phyloP scores from a whole-genome alignment of 2,888 invertebrate species.

The Brenthis hecate region DNA sequence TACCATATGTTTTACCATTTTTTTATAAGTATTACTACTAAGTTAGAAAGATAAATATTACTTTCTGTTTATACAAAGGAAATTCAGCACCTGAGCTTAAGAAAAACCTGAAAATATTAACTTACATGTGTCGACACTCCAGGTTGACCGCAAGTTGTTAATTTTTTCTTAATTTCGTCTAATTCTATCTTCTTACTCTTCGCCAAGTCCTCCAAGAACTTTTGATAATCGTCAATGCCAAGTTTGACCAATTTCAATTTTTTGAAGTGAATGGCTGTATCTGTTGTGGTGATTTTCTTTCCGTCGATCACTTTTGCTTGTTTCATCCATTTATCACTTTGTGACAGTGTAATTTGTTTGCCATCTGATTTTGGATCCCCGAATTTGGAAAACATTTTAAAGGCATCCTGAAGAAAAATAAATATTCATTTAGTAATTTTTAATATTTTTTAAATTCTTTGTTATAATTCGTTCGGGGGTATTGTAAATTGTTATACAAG shows the following conservation, averaged over 20 bases:
- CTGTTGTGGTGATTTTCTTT: slow-evolving; percentile 93
- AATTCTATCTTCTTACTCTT: slow-evolving; percentile 91
- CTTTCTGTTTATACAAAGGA: too few relatives aligned
- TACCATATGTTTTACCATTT: too few relatives aligned
- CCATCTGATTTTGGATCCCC: slow-evolving; percentile 94
- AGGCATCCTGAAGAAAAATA: slow-evolving; percentile 83
- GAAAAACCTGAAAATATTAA: slow-evolving; percentile 25
- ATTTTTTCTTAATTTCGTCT: slow-evolving; percentile 89
- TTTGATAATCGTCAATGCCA: slow-evolving; percentile 89
- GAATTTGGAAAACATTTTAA: slow-evolving; percentile 92
- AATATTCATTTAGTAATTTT: background rate
- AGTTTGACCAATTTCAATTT: slow-evolving; percentile 92
- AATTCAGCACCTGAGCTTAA: background rate
- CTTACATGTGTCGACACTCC: slow-evolving; percentile 80
- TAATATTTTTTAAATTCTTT: background rate
- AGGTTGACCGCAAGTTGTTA: slow-evolving; percentile 91
- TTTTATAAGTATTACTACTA: too few relatives aligned
- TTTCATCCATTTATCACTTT: slow-evolving; percentile 97
- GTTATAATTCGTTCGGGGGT: too few relatives aligned
- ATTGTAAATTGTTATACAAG: too few relatives aligned
- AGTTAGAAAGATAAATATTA: too few relatives aligned
- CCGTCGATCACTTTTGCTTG: slow-evolving; percentile 91
- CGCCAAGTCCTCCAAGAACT: slow-evolving; percentile 92
- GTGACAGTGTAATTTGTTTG: slow-evolving; percentile 91
- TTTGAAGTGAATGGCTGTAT: slow-evolving; percentile 94